Base-by-base conservation (phyloP, 2,888 invertebrate genomes). In the Ennomos erosarius region DNA sequence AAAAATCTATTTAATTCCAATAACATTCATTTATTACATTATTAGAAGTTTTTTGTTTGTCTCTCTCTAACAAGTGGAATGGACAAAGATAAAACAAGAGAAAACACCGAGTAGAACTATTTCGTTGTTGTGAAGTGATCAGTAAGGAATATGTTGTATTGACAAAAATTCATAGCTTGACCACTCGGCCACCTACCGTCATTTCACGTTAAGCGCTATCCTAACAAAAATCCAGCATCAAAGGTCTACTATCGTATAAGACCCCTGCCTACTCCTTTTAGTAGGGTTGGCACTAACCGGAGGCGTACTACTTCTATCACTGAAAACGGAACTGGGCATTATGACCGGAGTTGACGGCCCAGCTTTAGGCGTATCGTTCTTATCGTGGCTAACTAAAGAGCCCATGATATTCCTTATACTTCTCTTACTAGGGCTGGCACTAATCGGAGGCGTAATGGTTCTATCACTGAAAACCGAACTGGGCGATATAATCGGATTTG, bases 261-360 rank as follows among this genome's bases (percentile, higher is more conserved):
- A 90, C 64, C 79, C 82, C 57, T 81, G 80, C 44, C 88, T 76
- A 44, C 79, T 74, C 43, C 87, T 70, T 58, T 88, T 88, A 2
- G 70, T 68, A 1, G 89, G 85, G 39, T 55, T 52, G 5, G 39
- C 13, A 35, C 12, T 11, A 5, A 43, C 12, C 9, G 54, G 45
- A n/a, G 54, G 70, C 34, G 73, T 67, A 9, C 79, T 75, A 51
- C 81, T 81, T 8, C 84, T 85, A 1, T 76, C 76, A 47, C 81
- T 82, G 0, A 77, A 77, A 64, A 56, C 90, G 83, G 80, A 93
- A 73, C 55, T 88, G 71, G 72, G 89, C 34, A 71, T 92, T 71
- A 58, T 43, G 8, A 75, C 84, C 73, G 76, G 91, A 68, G 70
- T 94, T 55, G 79, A 94, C 55, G 79, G 94, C 79, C 69, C 93